Evolutionary conservation across 2,797 vertebrate species (phyloP).

Genomic region (Streptopelia turtur): DNA sequence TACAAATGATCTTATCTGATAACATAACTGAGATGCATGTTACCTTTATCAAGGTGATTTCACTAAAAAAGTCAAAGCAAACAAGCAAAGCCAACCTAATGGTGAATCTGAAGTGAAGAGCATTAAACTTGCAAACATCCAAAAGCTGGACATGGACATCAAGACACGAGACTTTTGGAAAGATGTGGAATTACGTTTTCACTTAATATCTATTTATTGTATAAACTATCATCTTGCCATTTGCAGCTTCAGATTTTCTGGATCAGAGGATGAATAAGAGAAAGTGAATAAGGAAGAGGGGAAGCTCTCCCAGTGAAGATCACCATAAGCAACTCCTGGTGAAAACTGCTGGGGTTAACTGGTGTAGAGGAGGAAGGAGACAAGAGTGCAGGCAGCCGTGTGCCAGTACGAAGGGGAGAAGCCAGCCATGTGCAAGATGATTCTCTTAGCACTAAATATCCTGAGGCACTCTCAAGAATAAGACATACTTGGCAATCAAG

Average conservation of each 20-base stretch:
- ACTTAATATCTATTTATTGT: neutral
- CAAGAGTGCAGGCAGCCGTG: neutral
- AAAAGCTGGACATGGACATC: neutral
- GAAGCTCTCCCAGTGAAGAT: neutral
- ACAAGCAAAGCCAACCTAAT: neutral
- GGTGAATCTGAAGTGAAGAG: neutral
- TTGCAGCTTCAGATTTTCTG: neutral
- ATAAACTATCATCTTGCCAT: neutral
- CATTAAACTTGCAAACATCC: neutral
- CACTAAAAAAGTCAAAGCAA: neutral
- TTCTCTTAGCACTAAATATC: neutral
- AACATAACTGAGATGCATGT: neutral
- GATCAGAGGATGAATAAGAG: neutral
- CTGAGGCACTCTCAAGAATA: neutral
- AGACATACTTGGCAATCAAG: neutral
- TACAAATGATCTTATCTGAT: neutral
- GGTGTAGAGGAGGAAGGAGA: neutral
- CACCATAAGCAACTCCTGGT: neutral
- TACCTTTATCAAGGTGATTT: neutral
- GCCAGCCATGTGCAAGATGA: neutral
- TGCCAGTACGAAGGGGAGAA: neutral
- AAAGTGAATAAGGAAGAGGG: neutral
- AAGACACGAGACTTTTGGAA: neutral
- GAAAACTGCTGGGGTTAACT: neutral
- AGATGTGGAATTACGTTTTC: neutral